These are phyloP conservation scores for Gobionotothen gibberifrons DNA, from an alignment of 2,797 vertebrate species.

Conservation along the genomic window DNA sequence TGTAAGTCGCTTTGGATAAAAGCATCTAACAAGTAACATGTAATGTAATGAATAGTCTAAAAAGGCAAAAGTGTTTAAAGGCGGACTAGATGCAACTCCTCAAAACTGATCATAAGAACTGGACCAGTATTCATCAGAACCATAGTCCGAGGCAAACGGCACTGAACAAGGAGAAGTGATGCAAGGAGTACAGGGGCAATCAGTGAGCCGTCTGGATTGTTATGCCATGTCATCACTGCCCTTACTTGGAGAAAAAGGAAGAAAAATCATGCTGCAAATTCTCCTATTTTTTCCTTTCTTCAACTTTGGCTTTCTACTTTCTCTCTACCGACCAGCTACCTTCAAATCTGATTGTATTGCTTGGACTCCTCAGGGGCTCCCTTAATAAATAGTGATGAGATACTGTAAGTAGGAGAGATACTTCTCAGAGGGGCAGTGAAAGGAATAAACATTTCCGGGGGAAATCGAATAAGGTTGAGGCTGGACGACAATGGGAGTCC, in stretches of 20 bases:
- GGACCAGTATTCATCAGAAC: constrained; percentile 41
- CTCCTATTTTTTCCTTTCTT: constrained; percentile 19
- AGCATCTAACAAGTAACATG: too few relatives aligned
- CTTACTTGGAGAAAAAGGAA: constrained; percentile 32
- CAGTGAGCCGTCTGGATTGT: constrained; percentile 37
- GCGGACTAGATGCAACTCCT: constrained; percentile 40
- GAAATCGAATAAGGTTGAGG: constrained; percentile 77
- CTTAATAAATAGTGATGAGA: constrained; percentile 82
- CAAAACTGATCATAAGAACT: constrained; percentile 41
- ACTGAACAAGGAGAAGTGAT: constrained; percentile 34
- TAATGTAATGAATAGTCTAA: not conserved
- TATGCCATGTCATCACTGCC: constrained; percentile 35
- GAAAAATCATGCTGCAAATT: constrained; percentile 18
- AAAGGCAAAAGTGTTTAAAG: constrained; percentile 54
- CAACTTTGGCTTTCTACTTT: not conserved
- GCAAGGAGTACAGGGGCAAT: constrained; percentile 36
- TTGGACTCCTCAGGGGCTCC: constrained; percentile 53
- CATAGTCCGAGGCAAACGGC: constrained; percentile 24
- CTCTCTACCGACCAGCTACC: constrained; percentile 15
- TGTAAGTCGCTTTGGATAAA: too few relatives aligned
- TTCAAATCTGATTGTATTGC: constrained; percentile 46
- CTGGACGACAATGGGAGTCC: constrained; percentile 65
- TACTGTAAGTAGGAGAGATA: constrained; percentile 72
- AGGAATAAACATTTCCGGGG: constrained; percentile 76
- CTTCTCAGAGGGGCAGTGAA: constrained; percentile 67